Percentiles rank a stretch among this genome's conserved stretches.
Conservation (phyloP, 2,797 vertebrate genomes). For the Picus viridis region DNA sequence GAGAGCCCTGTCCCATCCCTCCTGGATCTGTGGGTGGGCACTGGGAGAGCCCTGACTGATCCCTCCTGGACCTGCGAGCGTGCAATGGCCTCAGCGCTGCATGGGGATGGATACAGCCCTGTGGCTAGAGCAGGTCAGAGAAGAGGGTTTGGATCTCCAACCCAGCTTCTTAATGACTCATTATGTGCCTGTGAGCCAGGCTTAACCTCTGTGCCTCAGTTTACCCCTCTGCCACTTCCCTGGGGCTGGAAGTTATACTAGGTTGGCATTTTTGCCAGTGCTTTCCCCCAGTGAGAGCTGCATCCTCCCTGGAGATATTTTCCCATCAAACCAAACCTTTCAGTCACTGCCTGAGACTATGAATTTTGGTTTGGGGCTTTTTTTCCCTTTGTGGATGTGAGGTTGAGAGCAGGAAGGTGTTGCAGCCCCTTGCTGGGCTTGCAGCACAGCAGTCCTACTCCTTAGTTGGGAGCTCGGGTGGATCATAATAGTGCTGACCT, state of each 20-base stretch:
- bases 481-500: neutral
- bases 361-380: neutral
- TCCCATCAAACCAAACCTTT: neutral
- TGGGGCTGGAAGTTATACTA: neutral
- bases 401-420: neutral
- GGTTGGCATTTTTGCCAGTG: neutral
- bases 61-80: neutral
- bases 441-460: neutral
- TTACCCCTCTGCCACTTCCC: neutral
- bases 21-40: neutral
- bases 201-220: neutral
- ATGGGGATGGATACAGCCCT: accelerated
- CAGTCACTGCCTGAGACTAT: neutral
- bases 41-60: neutral
- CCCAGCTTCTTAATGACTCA: neutral
- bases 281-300: neutral
- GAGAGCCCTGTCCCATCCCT: neutral
- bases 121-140: neutral
- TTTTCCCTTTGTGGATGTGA: neutral
- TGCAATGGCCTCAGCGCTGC: neutral
- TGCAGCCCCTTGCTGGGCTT: neutral
- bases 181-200: neutral
- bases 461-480: neutral
- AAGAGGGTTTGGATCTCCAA: neutral
- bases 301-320: neutral